phyloP scores from a whole-genome alignment of 2,797 vertebrate genomes.

The Oreochromis grahami region DNA sequence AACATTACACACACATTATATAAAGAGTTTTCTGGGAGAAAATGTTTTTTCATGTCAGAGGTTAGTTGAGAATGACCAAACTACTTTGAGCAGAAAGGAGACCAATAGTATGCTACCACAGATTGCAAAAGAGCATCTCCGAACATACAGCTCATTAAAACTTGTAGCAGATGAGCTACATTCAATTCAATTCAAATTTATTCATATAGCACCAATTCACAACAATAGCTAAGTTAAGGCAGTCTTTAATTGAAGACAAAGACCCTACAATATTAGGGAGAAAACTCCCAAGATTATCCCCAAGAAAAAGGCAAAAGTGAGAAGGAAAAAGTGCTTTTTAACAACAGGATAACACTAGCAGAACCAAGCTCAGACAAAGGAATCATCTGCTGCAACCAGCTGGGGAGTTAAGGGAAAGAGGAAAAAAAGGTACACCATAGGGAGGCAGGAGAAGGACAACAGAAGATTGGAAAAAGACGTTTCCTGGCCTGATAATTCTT shows the following conservation, averaged over 20 bases:
- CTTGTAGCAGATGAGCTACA: not conserved
- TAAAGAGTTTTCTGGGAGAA: not conserved
- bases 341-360: not conserved
- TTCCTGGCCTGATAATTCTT: not conserved
- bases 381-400: not conserved
- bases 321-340: not conserved
- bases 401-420: not conserved
- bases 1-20: not conserved
- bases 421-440: not conserved
- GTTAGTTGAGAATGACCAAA: not conserved
- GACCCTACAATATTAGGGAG: not conserved
- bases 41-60: not conserved
- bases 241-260: not conserved
- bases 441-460: not conserved
- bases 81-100: not conserved
- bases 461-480: not conserved
- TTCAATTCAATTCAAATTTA: not conserved
- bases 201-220: not conserved
- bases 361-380: not conserved
- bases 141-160: not conserved
- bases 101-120: not conserved
- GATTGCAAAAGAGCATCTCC: not conserved
- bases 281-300: not conserved
- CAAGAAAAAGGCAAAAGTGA: not conserved
- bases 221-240: not conserved